Evolutionary conservation across 2,888 invertebrate genomes (phyloP).

Genomic region (Tethea ocularis): DNA sequence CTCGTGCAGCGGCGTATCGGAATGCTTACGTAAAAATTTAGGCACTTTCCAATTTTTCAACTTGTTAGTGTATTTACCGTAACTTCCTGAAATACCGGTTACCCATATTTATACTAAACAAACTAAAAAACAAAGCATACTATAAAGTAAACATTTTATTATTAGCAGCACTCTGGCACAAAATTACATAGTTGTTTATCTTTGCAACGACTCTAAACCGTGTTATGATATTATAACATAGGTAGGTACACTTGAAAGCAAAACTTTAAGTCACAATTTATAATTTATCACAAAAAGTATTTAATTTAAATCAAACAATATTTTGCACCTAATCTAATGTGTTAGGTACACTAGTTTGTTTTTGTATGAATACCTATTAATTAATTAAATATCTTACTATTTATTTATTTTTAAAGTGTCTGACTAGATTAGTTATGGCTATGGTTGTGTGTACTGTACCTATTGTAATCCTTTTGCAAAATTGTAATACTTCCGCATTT

Average conservation of each 20-base stretch:
- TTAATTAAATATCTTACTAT: no score
- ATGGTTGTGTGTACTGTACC: no score
- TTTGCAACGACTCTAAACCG: not conserved
- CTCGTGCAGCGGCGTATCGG: conserved; percentile 78
- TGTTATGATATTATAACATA: not conserved
- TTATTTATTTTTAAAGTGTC: no score
- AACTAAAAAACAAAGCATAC: not conserved
- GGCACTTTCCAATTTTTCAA: conserved; percentile 88
- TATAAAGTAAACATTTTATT: not conserved
- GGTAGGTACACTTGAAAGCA: not conserved
- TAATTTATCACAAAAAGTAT: not conserved
- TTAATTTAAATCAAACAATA: not conserved
- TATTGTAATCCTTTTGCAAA: no score
- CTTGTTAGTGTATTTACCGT: conserved; percentile 83
- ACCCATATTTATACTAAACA: not conserved
- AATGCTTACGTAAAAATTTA: conserved; percentile 85
- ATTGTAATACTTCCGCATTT: no score
- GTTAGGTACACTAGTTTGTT: not conserved
- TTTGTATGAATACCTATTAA: no score
- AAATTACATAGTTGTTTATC: conserved; percentile 5
- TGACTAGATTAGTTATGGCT: no score
- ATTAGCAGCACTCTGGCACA: not conserved
- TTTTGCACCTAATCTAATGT: no score
- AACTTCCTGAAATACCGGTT: conserved; percentile 75
- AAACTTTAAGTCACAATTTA: not conserved